These are phyloP conservation scores for Tautogolabrus adspersus DNA, from an alignment of 2,113 vertebrate species.

Conservation along the genomic window DNA sequence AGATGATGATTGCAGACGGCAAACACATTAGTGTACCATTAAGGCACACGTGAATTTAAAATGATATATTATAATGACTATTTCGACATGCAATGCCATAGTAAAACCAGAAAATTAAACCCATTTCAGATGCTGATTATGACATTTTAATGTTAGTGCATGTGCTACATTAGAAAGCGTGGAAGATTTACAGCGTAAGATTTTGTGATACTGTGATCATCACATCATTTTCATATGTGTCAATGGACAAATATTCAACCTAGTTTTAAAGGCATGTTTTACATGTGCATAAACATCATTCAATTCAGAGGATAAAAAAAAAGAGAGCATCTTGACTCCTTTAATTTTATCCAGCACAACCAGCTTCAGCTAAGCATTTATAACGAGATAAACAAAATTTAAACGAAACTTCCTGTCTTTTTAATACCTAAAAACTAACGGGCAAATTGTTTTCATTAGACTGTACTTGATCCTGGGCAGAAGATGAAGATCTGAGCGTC, in stretches of 20 bases:
- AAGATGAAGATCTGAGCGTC: slow-evolving; percentile 51
- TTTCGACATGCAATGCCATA: slow-evolving; percentile 9
- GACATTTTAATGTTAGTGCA: slow-evolving; percentile 35
- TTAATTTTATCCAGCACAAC: slow-evolving; percentile 22
- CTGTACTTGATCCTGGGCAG: slow-evolving; percentile 58
- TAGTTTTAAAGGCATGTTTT: slow-evolving; percentile 19
- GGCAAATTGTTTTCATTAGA: slow-evolving; percentile 51
- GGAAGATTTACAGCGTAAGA: slow-evolving; percentile 11
- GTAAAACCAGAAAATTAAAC: slow-evolving; percentile 23
- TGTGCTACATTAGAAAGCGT: not conserved
- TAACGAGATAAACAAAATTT: slow-evolving; percentile 57
- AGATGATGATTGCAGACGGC: not conserved
- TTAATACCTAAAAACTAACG: slow-evolving; percentile 58
- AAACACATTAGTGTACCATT: not conserved
- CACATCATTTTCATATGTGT: slow-evolving; percentile 27
- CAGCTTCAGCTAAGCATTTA: slow-evolving; percentile 22
- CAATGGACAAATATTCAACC: slow-evolving; percentile 22
- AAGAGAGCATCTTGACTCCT: slow-evolving; percentile 43
- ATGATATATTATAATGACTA: not conserved
- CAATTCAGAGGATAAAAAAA: no score
- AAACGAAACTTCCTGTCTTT: slow-evolving; percentile 24
- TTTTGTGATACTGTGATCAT: slow-evolving; percentile 13
- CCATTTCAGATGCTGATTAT: slow-evolving; percentile 23
- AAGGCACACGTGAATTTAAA: not conserved
- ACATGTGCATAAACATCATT: slow-evolving; percentile 11